phyloP scores from a whole-genome alignment of 2,797 vertebrate genomes.

The Sebastes flavidus region DNA sequence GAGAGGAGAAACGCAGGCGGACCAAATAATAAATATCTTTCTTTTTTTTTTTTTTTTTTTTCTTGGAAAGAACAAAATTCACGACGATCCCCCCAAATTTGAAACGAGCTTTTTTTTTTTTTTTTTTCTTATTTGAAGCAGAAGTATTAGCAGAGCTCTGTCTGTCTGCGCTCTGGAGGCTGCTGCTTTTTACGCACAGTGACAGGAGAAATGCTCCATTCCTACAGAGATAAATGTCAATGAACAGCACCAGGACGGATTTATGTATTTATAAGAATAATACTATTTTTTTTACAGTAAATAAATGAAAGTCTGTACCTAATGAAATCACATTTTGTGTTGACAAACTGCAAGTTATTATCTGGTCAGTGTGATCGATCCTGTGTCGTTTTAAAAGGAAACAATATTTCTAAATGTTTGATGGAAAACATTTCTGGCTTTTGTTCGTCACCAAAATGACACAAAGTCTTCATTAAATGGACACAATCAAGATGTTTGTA shows the following conservation, averaged over 20 bases:
- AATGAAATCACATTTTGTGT: neutral
- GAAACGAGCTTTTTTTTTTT: neutral
- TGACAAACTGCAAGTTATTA: neutral
- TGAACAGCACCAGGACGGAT: neutral
- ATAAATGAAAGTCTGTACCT: neutral
- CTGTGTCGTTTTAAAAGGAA: neutral
- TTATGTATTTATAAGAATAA: neutral
- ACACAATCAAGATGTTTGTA: neutral
- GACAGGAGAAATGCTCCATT: neutral
- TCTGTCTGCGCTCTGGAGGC: neutral
- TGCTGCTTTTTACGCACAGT: slow-evolving; percentile 4
- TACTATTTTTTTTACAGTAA: neutral
- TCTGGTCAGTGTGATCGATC: neutral
- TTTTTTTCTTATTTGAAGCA: neutral
- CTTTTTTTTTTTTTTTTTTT: neutral
- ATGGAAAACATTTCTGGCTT: neutral
- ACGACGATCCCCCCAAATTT: neutral
- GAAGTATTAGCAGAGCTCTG: neutral
- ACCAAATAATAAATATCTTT: neutral
- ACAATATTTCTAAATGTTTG: neutral
- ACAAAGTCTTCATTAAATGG: neutral
- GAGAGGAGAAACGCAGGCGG: slow-evolving; percentile 61
- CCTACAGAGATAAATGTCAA: neutral
- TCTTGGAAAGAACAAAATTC: slow-evolving; percentile 26
- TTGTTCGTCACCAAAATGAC: neutral